phyloP scores from a whole-genome alignment of 2,113 vertebrate genomes.

The Holacanthus passer region DNA sequence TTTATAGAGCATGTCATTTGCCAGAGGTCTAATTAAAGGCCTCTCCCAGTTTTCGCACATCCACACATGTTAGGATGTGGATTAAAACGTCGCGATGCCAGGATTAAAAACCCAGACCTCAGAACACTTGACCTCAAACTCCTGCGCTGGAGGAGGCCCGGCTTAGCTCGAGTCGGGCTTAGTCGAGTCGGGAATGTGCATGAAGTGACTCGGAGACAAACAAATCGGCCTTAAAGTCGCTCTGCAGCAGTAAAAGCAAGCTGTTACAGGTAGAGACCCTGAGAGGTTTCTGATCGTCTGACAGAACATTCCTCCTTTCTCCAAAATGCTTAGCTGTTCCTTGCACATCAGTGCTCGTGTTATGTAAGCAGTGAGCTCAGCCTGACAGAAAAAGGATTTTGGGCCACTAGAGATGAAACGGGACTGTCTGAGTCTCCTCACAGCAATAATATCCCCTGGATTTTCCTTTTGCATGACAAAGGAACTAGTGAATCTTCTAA shows the following conservation, averaged over 20 bases:
- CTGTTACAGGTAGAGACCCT: neutral
- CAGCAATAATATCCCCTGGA: slow-evolving; percentile 28
- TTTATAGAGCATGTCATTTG: slow-evolving; percentile 61
- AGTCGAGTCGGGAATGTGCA: slow-evolving; percentile 43
- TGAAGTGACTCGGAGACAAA: neutral
- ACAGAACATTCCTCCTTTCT: slow-evolving; percentile 2
- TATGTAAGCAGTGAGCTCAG: slow-evolving; percentile 47
- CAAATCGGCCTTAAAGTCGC: neutral
- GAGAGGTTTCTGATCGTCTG: slow-evolving; percentile 6
- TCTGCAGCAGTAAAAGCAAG: neutral
- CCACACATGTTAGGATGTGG: slow-evolving; percentile 47
- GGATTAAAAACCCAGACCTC: slow-evolving; percentile 39
- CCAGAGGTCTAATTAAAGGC: slow-evolving; percentile 58
- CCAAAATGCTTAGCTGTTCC: slow-evolving; percentile 14
- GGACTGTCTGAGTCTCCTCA: slow-evolving; percentile 27
- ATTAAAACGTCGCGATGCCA: slow-evolving; percentile 42
- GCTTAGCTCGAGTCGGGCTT: slow-evolving; percentile 24
- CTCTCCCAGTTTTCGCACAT: slow-evolving; percentile 59
- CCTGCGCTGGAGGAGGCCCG: neutral
- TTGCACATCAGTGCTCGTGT: slow-evolving; percentile 25
- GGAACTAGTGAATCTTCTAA: slow-evolving; percentile 43
- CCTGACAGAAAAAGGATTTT: slow-evolving; percentile 41
- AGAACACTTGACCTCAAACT: slow-evolving; percentile 48
- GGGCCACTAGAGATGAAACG: slow-evolving; percentile 40
- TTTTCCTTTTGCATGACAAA: slow-evolving; percentile 54